A percentile compares a stretch with the other conserved stretches of the same genome.
Conservation (phyloP, 2,888 invertebrate genomes). For the Coenonympha glycerion region DNA sequence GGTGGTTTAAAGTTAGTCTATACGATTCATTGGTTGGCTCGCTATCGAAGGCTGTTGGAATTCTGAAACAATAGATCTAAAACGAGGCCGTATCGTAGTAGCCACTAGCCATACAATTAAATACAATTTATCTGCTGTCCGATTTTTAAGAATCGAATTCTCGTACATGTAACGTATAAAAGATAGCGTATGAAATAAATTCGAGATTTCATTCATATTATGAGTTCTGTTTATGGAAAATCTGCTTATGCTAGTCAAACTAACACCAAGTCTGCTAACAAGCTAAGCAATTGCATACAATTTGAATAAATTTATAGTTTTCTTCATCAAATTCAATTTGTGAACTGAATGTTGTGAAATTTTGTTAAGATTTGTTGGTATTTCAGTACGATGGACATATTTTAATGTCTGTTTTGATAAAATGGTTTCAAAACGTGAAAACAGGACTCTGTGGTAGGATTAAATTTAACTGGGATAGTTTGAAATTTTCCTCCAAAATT, state of each 20-base stretch:
- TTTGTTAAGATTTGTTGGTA: neutral
- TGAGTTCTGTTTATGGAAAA: neutral
- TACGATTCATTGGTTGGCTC: conserved; percentile 7
- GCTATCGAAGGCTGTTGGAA: conserved; percentile 2
- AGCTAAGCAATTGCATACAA: conserved; percentile 4
- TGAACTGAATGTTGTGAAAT: neutral
- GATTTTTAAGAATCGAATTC: no score
- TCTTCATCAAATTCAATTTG: neutral
- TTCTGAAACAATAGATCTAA: neutral
- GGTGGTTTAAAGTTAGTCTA: conserved; percentile 4
- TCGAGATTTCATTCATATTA: neutral
- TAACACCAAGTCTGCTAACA: neutral
- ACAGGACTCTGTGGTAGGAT: no score
- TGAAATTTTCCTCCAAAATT: no score
- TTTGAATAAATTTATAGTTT: conserved; percentile 6
- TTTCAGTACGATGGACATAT: no score
- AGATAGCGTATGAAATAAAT: neutral
- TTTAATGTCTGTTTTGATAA: no score
- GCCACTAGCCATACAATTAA: no score
- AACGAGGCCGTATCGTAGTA: neutral
- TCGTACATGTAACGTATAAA: no score
- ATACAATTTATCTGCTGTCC: no score
- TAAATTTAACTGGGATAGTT: no score
- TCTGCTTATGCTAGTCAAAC: conserved; percentile 1
- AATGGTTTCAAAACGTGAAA: no score